A percentile compares a stretch with the other conserved stretches of the same genome.
These are phyloP conservation scores for Hippocampus barbouri DNA, from an alignment of 2,113 vertebrate genomes.

Conservation along the genomic window DNA sequence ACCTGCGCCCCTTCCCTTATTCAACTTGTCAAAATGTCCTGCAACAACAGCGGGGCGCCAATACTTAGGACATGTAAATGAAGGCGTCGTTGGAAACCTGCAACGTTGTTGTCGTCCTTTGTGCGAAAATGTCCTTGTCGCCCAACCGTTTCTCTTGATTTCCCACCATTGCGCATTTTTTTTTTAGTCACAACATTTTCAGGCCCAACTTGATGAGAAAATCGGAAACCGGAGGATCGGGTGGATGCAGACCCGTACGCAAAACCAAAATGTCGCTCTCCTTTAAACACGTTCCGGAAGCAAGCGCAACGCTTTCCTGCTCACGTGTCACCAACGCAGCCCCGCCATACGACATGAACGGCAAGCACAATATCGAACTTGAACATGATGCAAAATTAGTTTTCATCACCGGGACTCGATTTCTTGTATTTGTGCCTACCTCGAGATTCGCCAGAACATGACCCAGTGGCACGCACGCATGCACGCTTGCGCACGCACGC, in stretches of 20 bases:
- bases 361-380: background rate
- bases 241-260: too few relatives aligned
- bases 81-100: background rate
- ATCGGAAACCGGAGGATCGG: background rate
- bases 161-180: background rate
- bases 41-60: background rate
- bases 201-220: background rate
- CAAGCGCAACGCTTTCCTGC: too few relatives aligned
- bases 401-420: background rate
- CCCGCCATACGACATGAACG: background rate
- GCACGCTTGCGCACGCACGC: constrained; percentile 10
- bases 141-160: background rate
- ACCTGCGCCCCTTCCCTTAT: background rate
- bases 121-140: background rate
- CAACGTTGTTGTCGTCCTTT: background rate
- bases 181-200: background rate
- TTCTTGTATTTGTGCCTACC: background rate
- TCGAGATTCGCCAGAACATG: background rate
- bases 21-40: background rate
- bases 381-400: background rate
- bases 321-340: too few relatives aligned
- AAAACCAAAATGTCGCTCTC: too few relatives aligned
- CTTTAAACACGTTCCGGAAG: too few relatives aligned
- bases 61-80: background rate
- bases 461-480: background rate